phyloP scores from a whole-genome alignment of 2,888 invertebrate genomes.

The Cataglyphis cursor region DNA sequence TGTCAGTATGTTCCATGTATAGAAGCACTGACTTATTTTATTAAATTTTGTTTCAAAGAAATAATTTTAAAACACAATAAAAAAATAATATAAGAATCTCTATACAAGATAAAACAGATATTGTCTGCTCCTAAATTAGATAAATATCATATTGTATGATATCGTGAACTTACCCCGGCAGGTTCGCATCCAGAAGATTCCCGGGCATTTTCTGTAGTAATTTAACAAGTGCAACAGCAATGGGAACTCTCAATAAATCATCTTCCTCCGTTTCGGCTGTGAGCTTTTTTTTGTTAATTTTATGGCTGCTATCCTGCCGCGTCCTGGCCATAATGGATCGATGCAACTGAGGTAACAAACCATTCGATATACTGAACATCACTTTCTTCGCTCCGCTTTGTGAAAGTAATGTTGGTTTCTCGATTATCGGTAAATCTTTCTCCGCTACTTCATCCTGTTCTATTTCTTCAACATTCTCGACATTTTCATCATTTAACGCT shows the following conservation, averaged over 20 bases:
- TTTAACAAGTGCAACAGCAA: conserved; percentile 97
- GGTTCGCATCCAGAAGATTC: conserved; percentile 91
- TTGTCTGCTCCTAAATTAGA: background rate
- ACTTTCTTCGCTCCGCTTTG: conserved; percentile 93
- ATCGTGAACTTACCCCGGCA: conserved; percentile 91
- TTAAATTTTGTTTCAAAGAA: background rate
- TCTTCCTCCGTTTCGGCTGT: conserved; percentile 94
- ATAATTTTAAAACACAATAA: background rate
- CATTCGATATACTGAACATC: conserved; percentile 90
- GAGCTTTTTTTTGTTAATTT: conserved; percentile 91
- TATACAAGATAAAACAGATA: background rate
- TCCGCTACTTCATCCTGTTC: conserved; percentile 78
- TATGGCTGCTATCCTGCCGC: conserved; percentile 92
- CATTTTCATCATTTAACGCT: conserved; percentile 77
- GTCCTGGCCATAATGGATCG: conserved; percentile 91
- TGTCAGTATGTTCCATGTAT: background rate
- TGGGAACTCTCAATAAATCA: conserved; percentile 95
- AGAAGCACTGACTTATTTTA: background rate
- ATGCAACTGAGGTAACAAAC: conserved; percentile 94
- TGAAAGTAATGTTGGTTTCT: conserved; percentile 89
- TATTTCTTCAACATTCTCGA: conserved; percentile 79
- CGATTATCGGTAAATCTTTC: conserved; percentile 79
- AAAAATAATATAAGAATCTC: conserved; percentile 10
- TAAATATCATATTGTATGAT: background rate
- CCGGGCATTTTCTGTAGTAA: conserved; percentile 95